Percentiles rank a stretch among this genome's conserved stretches.
phyloP scores from a whole-genome alignment of 2,888 invertebrate species.

The Chrysolina americana region DNA sequence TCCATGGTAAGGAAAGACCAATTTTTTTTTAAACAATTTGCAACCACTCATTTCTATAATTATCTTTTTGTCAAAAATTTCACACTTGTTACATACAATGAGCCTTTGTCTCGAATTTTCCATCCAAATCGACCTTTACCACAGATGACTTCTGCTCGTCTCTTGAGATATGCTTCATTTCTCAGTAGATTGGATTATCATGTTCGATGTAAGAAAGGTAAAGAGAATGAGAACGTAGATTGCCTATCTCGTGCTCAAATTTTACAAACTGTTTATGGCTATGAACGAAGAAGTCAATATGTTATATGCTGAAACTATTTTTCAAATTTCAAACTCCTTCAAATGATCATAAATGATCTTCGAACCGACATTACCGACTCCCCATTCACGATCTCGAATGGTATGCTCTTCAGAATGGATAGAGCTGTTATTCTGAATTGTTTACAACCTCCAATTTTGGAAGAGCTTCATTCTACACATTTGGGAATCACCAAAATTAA shows the following conservation, averaged over 20 bases:
- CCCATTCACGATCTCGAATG: not conserved
- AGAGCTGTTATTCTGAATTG: slow-evolving; percentile 41
- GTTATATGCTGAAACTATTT: not conserved
- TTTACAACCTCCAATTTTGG: slow-evolving; percentile 41
- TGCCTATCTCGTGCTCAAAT: not conserved
- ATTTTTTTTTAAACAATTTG: too few species aligned
- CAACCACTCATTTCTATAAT: not conserved
- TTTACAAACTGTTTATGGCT: not conserved
- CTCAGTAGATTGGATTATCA: not conserved
- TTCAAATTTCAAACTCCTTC: slow-evolving; percentile 4
- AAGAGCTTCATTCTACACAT: slow-evolving; percentile 50
- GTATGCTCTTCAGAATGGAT: slow-evolving; percentile 14
- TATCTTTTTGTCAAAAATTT: slow-evolving; percentile 12
- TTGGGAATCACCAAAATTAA: slow-evolving; percentile 57
- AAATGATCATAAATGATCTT: not conserved
- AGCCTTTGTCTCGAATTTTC: slow-evolving; percentile 15
- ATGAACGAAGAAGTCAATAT: not conserved
- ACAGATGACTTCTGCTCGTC: slow-evolving; percentile 15
- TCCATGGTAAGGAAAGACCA: not conserved
- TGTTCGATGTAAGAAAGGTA: too few species aligned
- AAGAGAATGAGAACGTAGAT: too few species aligned
- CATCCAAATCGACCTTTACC: slow-evolving; percentile 17
- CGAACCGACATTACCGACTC: not conserved
- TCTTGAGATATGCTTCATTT: slow-evolving; percentile 22
- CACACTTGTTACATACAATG: too few species aligned